Percentiles rank a stretch among this genome's conserved stretches.
These are phyloP conservation scores for Oryzias curvinotus DNA, from an alignment of 2,113 vertebrate species.

Conservation along the genomic window DNA sequence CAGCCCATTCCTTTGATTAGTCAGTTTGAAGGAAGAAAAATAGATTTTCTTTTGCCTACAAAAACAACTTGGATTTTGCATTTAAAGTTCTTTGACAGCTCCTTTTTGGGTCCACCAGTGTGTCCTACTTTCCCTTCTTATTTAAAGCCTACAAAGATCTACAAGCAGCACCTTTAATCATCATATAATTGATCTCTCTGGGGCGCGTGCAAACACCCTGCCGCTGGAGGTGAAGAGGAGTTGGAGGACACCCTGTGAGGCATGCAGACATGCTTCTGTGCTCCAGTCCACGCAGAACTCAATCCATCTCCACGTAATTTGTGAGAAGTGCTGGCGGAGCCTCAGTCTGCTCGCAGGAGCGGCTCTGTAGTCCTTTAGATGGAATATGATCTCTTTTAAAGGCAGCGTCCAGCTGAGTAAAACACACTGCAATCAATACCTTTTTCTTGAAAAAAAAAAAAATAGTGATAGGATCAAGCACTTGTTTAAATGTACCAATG, in stretches of 20 bases:
- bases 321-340: slow-evolving; percentile 58
- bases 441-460: slow-evolving; percentile 65
- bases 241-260: slow-evolving; percentile 33
- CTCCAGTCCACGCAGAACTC: slow-evolving; percentile 37
- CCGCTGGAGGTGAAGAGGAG: slow-evolving; percentile 26
- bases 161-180: neutral
- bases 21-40: slow-evolving; percentile 21
- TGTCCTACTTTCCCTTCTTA: slow-evolving; percentile 40
- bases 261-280: slow-evolving; percentile 26
- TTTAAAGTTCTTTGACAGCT: slow-evolving; percentile 34
- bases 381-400: slow-evolving; percentile 71
- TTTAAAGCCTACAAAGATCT: slow-evolving; percentile 29
- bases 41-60: neutral
- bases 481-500: slow-evolving; percentile 50
- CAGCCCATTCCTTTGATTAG: slow-evolving; percentile 43
- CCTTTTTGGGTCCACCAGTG: slow-evolving; percentile 27
- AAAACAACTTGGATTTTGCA: slow-evolving; percentile 55
- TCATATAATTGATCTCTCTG: slow-evolving; percentile 25
- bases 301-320: slow-evolving; percentile 61
- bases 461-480: slow-evolving; percentile 25
- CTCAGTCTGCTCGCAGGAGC: slow-evolving; percentile 42
- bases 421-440: slow-evolving; percentile 63
- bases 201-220: slow-evolving; percentile 33
- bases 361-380: slow-evolving; percentile 51
- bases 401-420: slow-evolving; percentile 52